phyloP scores from a whole-genome alignment of 1,140 invertebrate genomes.

The Calosoma granatense region DNA sequence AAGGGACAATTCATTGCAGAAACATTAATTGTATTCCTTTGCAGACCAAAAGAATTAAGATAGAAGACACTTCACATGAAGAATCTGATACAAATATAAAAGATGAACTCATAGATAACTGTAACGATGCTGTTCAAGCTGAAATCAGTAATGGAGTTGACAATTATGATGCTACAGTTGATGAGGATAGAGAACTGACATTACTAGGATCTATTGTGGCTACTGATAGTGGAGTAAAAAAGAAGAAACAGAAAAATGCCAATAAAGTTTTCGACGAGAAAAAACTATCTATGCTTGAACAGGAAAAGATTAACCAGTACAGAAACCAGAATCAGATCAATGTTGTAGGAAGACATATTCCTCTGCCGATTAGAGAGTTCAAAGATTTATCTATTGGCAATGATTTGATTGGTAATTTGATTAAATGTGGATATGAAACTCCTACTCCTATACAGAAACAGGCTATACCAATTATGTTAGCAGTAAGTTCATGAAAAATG shows the following conservation, averaged over 20 bases:
- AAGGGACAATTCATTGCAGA: conserved; percentile 16
- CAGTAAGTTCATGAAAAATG: conserved; percentile 37
- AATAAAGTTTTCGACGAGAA: conserved; percentile 33
- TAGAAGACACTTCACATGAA: conserved; percentile 8
- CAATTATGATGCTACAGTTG: conserved; percentile 22
- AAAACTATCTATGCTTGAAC: conserved; percentile 31
- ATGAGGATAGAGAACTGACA: conserved; percentile 25
- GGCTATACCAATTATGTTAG: conserved; percentile 77
- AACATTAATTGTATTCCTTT: conserved; percentile 17
- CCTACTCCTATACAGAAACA: conserved; percentile 95
- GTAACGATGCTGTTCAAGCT: conserved; percentile 17
- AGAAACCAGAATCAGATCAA: conserved; percentile 68
- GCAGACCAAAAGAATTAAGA: conserved; percentile 16
- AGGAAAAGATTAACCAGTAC: conserved; percentile 46
- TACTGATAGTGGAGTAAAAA: conserved; percentile 20
- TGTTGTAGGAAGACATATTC: conserved; percentile 63
- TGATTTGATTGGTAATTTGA: conserved; percentile 62
- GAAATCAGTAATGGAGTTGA: conserved; percentile 22
- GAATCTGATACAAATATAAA: conserved; percentile 18
- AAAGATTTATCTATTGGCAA: conserved; percentile 51
- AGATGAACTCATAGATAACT: conserved; percentile 19
- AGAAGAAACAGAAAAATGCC: conserved; percentile 27
- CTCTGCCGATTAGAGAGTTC: conserved; percentile 65
- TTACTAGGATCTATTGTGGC: conserved; percentile 26
- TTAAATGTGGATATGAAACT: conserved; percentile 56